phyloP scores from a whole-genome alignment of 2,797 vertebrate genomes.

The Nyctalus aviator region DNA sequence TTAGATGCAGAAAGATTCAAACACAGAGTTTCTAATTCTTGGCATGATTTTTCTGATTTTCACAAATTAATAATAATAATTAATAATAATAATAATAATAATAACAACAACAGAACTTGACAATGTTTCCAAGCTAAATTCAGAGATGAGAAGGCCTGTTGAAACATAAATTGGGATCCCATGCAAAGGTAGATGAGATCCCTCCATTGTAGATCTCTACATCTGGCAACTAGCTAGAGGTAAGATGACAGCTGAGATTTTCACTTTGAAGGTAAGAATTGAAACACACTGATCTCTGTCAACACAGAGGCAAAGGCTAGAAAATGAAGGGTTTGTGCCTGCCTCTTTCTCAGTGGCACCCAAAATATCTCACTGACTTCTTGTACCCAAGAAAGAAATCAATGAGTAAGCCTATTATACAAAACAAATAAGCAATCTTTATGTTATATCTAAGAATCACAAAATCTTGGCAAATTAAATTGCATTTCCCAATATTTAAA shows the following conservation, averaged over 20 bases:
- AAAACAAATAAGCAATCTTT: not conserved
- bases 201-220: not conserved
- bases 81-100: not conserved
- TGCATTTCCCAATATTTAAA: not conserved
- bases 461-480: not conserved
- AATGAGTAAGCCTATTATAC: not conserved
- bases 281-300: not conserved
- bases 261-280: not conserved
- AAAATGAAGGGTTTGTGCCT: not conserved
- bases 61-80: not conserved
- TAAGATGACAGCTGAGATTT: not conserved
- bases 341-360: not conserved
- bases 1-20: constrained; percentile 1
- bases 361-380: not conserved
- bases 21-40: not conserved
- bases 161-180: not conserved
- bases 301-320: not conserved
- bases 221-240: not conserved
- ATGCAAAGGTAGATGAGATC: not conserved
- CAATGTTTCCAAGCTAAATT: not conserved
- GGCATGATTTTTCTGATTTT: constrained; percentile 33
- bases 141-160: not conserved
- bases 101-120: not conserved
- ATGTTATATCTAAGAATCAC: not conserved
- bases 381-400: constrained; percentile 3